Base-by-base conservation (phyloP, 2,797 vertebrate genomes). In the Chloroceryle amazona region DNA sequence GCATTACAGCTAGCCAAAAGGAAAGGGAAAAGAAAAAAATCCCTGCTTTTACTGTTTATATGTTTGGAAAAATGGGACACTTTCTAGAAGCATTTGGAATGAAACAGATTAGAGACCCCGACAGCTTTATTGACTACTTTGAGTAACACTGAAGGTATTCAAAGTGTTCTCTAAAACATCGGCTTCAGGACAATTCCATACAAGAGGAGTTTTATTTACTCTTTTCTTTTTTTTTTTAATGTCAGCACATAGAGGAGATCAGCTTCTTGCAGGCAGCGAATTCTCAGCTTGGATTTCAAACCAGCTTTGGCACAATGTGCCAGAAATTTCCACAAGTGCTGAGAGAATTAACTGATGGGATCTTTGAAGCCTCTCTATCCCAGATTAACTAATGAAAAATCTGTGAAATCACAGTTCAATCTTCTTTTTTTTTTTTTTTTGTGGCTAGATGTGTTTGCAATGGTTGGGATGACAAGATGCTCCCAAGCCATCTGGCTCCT, bases 351-450 rank as follows among this genome's bases (percentile, higher is more conserved):
- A 97, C 97, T 96, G 98, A 98, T 98, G 97, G 95, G 96, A 97
- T 98, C 97, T 98, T 98, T 97, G 97, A 98, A 98, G 97, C 96
- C 96, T 97, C 97, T 98, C 93, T 95, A 97, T 97, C 91, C 97
- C 97, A 96, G 97, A 98, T 98, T 98, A 98, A 98, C 97, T 97
- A 98, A 98, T 97, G 97, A 98, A 97, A 98, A 98, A 98, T 97
- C 97, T 97, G 97, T 97, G 96, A 98, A 98, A 98, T 98, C 96
- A 97, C 94, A 96, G 96, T 94, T 94, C 95, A 96, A 94, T 98
- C 96, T 98, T 98, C 97, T 97, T 97, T 97, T 95, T 97, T 94
- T 91, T 74, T 97, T 97, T 97, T 95, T 97, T 94, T 90, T 72
- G 89, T 89, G 62, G 95, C 86, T 95, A 49, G 94, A 94, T 55